Evolutionary conservation across 2,888 invertebrate species (phyloP).

Genomic region (Gibbula magus): DNA sequence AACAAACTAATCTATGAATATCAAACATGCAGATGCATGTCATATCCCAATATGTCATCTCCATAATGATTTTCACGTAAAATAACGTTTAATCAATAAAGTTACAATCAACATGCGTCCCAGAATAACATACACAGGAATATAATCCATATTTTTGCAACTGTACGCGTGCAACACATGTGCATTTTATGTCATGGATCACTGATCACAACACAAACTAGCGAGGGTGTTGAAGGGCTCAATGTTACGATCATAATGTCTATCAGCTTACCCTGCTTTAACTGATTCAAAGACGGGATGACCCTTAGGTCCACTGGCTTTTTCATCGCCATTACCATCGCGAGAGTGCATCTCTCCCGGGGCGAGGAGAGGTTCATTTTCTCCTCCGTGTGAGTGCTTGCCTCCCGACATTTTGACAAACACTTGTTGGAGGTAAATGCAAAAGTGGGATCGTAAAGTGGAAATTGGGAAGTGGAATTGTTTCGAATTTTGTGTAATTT

Average conservation of each 20-base stretch:
- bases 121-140: no score
- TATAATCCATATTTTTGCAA: no score
- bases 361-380: background rate
- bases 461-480: background rate
- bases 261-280: slow-evolving; percentile 83
- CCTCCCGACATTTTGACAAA: slow-evolving; percentile 29
- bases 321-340: slow-evolving; percentile 23
- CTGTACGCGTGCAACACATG: background rate
- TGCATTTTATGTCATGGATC: background rate
- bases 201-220: background rate
- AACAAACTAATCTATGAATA: background rate
- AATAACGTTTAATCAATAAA: no score
- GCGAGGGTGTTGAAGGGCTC: no score
- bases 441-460: background rate
- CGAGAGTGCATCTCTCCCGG: slow-evolving; percentile 26
- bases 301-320: slow-evolving; percentile 37
- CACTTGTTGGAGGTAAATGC: background rate
- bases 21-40: no score
- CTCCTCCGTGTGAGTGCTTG: background rate
- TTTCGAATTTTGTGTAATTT: background rate
- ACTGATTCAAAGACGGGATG: slow-evolving; percentile 85
- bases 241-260: no score
- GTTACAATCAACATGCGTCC: no score
- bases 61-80: no score
- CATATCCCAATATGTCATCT: no score